Evolutionary conservation across 2,888 invertebrate species (phyloP).

Genomic region (Calliopum simillimum): DNA sequence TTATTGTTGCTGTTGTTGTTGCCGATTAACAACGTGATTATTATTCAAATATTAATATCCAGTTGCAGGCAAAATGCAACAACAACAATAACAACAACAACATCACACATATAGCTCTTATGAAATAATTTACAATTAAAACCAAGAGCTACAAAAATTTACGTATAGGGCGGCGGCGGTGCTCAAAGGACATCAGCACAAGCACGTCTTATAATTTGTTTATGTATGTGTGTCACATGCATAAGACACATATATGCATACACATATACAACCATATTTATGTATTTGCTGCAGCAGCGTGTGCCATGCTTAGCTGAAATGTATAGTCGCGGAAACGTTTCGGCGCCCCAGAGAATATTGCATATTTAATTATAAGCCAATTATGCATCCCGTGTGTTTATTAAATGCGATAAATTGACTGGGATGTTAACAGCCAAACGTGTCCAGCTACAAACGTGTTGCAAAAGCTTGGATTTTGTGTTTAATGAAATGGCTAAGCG

Average conservation of each 20-base stretch:
- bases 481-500: no score
- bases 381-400: slow-evolving; percentile 15
- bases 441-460: background rate
- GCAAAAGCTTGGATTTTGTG: background rate
- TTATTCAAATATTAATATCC: no score
- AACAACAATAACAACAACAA: background rate
- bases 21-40: slow-evolving; percentile 25
- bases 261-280: background rate
- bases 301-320: background rate
- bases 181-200: background rate
- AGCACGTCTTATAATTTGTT: slow-evolving; percentile 2
- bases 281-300: background rate
- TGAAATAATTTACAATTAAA: slow-evolving; percentile 20
- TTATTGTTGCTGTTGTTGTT: slow-evolving; percentile 3
- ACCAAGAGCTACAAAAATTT: background rate
- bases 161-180: no score
- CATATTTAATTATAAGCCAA: slow-evolving; percentile 26
- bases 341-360: background rate
- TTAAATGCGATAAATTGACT: slow-evolving; percentile 16
- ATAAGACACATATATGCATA: background rate
- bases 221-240: background rate
- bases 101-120: no score
- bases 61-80: no score
- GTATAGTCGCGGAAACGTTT: slow-evolving; percentile 3
- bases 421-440: background rate